Evolutionary conservation across 1,140 invertebrate genomes (phyloP), one percentile per base, ranked within the genome.

Genomic region (Bursaphelenchus mucronatus): DNA sequence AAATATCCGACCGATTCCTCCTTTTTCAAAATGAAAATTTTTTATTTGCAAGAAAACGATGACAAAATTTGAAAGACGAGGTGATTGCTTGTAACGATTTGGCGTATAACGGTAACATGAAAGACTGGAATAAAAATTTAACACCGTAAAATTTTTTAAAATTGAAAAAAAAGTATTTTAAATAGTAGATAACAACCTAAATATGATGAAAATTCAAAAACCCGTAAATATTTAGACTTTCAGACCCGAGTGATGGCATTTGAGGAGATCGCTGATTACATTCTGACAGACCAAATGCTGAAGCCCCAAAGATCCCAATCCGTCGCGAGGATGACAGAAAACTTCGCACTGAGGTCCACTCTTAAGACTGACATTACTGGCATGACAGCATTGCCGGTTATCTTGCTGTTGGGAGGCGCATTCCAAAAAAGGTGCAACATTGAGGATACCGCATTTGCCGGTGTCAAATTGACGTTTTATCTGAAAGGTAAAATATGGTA

Each of bases 341-440:
- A 73, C 63, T 47, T 73, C 71, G 39, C 71, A 73, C 19, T 73
- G 71, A 17, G 63, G 67, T 19, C 74, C 71, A 56, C 74, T 73
- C 49, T 73, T 70, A 0, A 44, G 17, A 10, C 67, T 63, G 43
- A 73, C 49, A 17, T 67, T n/a, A n/a, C 64, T 45, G 21, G 72
- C 50, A 15, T 47, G 64, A 43, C 71, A 73, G 43, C 71, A 73
- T 7, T 56, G 21, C 45, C 66, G 8, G 49, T 73, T 73, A 52
- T 73, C 47, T 19, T 74, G 41, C 10, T 61, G 73, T 41, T 77
- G 55, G 8, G 71, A 73, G 10, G 71, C 71, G 49, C 71, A 73
- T 51, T 70, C 63, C 40, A 73, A 47, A 57, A 73, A 73, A 11
- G 71, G 71, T 8, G 63, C 75, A n/a, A 73, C 68, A 55, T 73